Base-by-base conservation (phyloP, 2,888 invertebrate genomes). In the Caenorhabditis sp. region DNA sequence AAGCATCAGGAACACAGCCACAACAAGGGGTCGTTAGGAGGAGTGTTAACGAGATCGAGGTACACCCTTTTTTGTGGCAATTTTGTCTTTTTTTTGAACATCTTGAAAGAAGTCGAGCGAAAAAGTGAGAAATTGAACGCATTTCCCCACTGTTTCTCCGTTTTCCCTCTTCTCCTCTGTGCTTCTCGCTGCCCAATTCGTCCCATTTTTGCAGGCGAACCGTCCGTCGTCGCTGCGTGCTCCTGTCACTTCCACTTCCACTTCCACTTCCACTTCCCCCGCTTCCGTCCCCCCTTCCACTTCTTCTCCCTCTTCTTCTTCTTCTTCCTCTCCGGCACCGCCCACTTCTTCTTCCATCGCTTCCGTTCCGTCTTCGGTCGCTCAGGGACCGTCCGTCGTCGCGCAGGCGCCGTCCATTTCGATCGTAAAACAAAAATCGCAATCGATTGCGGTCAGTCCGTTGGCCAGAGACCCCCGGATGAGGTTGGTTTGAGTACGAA, bases 151-250 rank as follows among this genome's bases (percentile, higher is more conserved):
- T n/a, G 2, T 37, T n/a, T 22, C 20, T 11, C 53, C 35, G 2
- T 37, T 22, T 37, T 39, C 37, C 32, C 26, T n/a, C 7, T 22
- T n/a, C 37, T 13, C 11, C 8, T 37, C 30, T 24, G 11, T 11
- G 17, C 8, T 37, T 55, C 30, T n/a, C 2, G 26, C 5, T n/a
- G 37, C 30, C 45, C 32, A 32, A 22, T 48, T 27, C 35, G 30
- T 43, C 30, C 43, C 35, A 22, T 52, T 55, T 52, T 52, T 68
- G 27, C 55, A 74, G 74, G 59, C 66, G 13, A 73, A 73, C 22
- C 78, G 80, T 70, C 78, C 80, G 13, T 80, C 80, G 6, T 75
- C 80, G 37, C 75, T 80, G 13, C 78, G 80, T 46, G 72, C 72
- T 30, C 30, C 55, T 9, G 43, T 53, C 20, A 22, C 53, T 8